Conservation (phyloP, 2,797 vertebrate genomes). For the Mus minutoides region DNA sequence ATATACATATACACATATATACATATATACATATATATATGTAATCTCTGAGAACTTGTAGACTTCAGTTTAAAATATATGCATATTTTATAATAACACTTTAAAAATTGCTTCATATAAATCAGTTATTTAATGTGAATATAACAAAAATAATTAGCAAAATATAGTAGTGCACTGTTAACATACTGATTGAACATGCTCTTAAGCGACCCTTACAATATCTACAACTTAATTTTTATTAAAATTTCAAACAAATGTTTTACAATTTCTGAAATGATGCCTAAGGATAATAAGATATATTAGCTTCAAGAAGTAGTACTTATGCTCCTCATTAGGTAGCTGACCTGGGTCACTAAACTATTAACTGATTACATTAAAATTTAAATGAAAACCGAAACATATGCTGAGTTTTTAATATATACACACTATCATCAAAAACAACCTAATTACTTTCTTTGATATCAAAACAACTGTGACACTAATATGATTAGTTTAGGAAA, state of each 20-base stretch:
- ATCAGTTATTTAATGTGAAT: conserved; percentile 22
- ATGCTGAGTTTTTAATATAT: background rate
- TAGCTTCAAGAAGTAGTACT: background rate
- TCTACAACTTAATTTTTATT: conserved; percentile 23
- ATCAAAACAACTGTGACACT: conserved; percentile 62
- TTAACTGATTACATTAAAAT: conserved; percentile 34
- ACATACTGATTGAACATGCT: background rate
- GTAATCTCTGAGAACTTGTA: conserved; percentile 66
- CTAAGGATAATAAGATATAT: conserved; percentile 6
- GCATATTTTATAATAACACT: conserved; percentile 42
- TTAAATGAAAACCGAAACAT: conserved; percentile 51
- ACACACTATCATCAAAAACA: conserved; percentile 48
- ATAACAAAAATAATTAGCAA: conserved; percentile 1
- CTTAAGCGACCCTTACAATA: background rate
- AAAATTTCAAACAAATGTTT: background rate
- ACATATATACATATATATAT: background rate
- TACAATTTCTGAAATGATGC: background rate
- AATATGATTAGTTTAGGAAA: conserved; percentile 68
- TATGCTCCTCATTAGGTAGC: background rate
- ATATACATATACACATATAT: background rate
- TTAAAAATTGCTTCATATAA: background rate
- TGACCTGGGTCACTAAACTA: background rate
- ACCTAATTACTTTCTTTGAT: conserved; percentile 57
- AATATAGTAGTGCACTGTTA: background rate
- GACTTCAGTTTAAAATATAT: conserved; percentile 19